A percentile compares a stretch with the other conserved stretches of the same genome.
These are phyloP conservation scores for Notocelia uddmanniana DNA, from an alignment of 2,888 invertebrate genomes.

Conservation along the genomic window DNA sequence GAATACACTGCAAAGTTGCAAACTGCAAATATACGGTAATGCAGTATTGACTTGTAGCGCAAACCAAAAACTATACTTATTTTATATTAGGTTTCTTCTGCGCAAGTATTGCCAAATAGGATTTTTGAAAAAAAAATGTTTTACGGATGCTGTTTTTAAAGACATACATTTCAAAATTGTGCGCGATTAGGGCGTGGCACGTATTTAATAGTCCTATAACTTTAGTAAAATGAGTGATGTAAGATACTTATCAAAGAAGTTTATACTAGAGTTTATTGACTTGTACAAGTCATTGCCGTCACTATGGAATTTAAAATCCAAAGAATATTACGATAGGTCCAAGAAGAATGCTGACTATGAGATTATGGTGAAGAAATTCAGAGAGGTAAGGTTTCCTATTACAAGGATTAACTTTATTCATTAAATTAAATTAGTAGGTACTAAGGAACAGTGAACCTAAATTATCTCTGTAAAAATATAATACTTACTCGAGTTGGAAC, in stretches of 20 bases:
- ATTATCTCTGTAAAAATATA: too few species aligned
- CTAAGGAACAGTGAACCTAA: too few species aligned
- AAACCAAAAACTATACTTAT: not conserved
- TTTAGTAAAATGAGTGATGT: not conserved
- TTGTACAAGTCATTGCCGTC: slow-evolving; percentile 11
- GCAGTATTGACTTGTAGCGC: not conserved
- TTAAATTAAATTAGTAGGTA: too few species aligned
- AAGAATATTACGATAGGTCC: slow-evolving; percentile 1
- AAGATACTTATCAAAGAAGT: slow-evolving; percentile 1
- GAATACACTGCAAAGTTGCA: not conserved
- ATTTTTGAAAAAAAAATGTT: too few species aligned
- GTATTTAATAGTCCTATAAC: too few species aligned
- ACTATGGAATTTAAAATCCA: slow-evolving; percentile 10
- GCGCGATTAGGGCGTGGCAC: not conserved
- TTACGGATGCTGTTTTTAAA: too few species aligned
- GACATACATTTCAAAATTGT: not conserved
- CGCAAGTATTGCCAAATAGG: too few species aligned
- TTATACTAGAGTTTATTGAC: not conserved
- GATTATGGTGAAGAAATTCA: slow-evolving; percentile 15
- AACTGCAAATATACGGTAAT: too few species aligned
- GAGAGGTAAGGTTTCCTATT: slow-evolving; percentile 2
- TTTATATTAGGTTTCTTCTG: not conserved
- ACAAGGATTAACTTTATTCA: not conserved
- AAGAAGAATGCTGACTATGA: slow-evolving; percentile 4
- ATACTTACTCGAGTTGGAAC: too few species aligned